Base-by-base conservation (phyloP, 2,113 vertebrate species). In the Oncorhynchus mykiss region DNA sequence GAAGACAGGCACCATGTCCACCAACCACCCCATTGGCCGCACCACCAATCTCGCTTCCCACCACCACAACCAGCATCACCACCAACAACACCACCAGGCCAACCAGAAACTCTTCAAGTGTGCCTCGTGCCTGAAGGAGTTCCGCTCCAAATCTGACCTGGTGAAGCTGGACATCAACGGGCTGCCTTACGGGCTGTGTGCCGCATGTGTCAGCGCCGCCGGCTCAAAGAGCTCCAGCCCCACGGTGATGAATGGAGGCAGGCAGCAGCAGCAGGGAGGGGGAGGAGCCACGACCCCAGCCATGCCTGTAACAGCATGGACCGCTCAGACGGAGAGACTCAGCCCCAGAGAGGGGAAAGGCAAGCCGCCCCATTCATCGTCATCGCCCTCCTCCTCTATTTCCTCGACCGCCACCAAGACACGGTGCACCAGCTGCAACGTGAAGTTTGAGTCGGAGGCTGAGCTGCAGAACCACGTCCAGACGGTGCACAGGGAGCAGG, bases 101-200 rank as follows among this genome's bases (percentile, higher is more conserved):
- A 54, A 18, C 51, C 97, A 93, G 84, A 99, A 97, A 91, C 84
- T 94, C 79, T 99, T 97, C 87, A 99, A 98, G 90, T 99, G 98
- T 48, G 97, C 98, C 0, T 98, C 97, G 45, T 99, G 98, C 88
- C 94, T 99, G 84, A 98, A 98, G 91, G 98, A 99, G 85, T 99
- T 99, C 86, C 94, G 96, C 84, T 98, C 95, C 8, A 98, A 96
- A 89, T 96, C 95, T 90, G 97, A 99, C 80, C 92, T 99, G 85
- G 97, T 99, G 82, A 99, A 98, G 90, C 94, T 99, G 82, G 98
- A 99, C 89, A 97, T 98, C 87, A 99, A 98, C 0, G 98, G 98
- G 71, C 92, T 99, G 87, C 97, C 98, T 0, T 99, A 99, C 5
- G 97, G 97, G 76, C 95, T 99, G 62, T 99, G 98, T 70, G 96